Evolutionary conservation across 2,888 invertebrate genomes (phyloP), one percentile per base, ranked within the genome.

Genomic region (Helicoverpa assulta): DNA sequence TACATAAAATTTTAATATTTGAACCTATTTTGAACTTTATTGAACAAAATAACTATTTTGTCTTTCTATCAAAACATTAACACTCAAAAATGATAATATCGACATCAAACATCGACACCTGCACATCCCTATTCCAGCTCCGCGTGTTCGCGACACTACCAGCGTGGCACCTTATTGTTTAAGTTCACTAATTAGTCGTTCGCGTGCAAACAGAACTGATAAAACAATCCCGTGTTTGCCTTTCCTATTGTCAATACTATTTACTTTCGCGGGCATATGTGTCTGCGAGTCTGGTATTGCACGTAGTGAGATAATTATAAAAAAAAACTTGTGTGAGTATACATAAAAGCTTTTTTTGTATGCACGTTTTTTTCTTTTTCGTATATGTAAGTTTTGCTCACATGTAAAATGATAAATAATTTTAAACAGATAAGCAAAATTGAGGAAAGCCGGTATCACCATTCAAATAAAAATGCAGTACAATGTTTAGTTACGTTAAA

Each of bases 111-210:
- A 71, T 78, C 80, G 85, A 84, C 50, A 62, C 16, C 2, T 8
- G 19, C 58, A 56, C 84, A 76, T 66, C 83, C 63, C 74, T 84
- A 73, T 1, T 0, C 5, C 1, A 19, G 19, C 55, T 67, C 61
- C 50, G 67, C 77, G 61, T 82, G 83, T 76, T 76, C 67, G 73
- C 83, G 76, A 83, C 81, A 79, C 76, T 76, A 65, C 58, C 60
- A 56, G 54, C 78, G 67, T 71, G 70, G 73, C 78, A 82, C 73
- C 81, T 85, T 81, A 84, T 83, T 83, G 85, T 88, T 81, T 78
- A 73, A 76, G 81, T 76, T 75, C 61, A 77, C 84, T 88, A 86
- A 88, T 87, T 86, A 87, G 84, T 81, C 67, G 77, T 68, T 83
- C 65, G 83, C 82, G 84, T 84, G 85, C 78, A 80, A 82, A 78